phyloP scores from a whole-genome alignment of 2,888 invertebrate genomes.

The Oscheius sp. region DNA sequence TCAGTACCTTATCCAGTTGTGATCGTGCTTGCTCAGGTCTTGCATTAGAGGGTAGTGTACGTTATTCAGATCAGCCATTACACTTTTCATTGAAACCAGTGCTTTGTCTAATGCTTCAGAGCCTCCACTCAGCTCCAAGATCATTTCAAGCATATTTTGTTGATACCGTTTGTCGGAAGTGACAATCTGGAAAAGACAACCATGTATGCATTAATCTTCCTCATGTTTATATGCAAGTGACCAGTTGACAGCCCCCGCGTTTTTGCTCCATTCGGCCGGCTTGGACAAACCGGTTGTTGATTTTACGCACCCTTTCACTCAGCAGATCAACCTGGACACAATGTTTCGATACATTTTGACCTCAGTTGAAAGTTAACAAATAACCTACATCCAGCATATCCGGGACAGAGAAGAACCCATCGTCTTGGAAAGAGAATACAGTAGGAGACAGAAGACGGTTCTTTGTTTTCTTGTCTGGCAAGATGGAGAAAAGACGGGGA shows the following conservation, averaged over 20 bases:
- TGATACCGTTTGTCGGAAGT: conserved; percentile 51
- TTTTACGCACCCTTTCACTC: conserved; percentile 6
- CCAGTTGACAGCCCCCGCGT: not conserved
- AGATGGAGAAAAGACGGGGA: conserved; percentile 59
- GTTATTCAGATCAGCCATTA: conserved; percentile 52
- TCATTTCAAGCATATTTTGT: conserved; percentile 54
- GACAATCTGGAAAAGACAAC: conserved; percentile 40
- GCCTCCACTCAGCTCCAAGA: conserved; percentile 57
- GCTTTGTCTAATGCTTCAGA: conserved; percentile 46
- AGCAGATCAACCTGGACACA: conserved; percentile 24
- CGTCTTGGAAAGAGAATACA: conserved; percentile 64
- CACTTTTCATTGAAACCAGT: conserved; percentile 39
- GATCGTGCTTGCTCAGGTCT: conserved; percentile 55
- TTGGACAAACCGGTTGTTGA: no score
- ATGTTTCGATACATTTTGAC: conserved; percentile 16
- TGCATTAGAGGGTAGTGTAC: conserved; percentile 61
- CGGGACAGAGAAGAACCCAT: conserved; percentile 65
- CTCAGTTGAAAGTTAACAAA: not conserved
- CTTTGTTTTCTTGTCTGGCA: conserved; percentile 52
- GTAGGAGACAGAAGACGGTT: conserved; percentile 61
- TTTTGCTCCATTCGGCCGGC: not conserved
- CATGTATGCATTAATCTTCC: no score
- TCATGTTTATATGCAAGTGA: not conserved
- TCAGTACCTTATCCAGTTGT: conserved; percentile 51
- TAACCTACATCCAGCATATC: conserved; percentile 58